phyloP scores from a whole-genome alignment of 2,113 vertebrate genomes.

The Bubalus kerabau region DNA sequence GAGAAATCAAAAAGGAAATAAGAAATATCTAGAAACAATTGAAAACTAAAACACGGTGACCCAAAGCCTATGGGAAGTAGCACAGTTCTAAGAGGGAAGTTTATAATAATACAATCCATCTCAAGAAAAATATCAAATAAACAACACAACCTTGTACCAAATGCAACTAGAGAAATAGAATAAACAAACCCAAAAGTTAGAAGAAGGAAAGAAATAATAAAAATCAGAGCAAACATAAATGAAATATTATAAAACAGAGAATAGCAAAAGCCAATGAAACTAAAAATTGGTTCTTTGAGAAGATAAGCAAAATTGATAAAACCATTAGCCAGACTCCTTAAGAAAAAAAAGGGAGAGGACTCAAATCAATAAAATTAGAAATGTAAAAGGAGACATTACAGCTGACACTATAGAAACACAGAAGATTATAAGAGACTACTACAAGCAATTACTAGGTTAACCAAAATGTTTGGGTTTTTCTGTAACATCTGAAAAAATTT shows the following conservation, averaged over 20 bases:
- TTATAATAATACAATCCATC: not conserved
- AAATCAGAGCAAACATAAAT: not conserved
- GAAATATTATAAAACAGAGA: not conserved
- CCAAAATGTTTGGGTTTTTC: not conserved
- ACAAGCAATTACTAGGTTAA: not conserved
- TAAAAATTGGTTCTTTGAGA: not conserved
- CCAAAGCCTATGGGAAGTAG: not conserved
- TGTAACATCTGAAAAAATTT: not conserved
- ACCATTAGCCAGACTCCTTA: not conserved
- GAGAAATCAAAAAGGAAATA: not conserved
- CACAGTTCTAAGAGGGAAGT: not conserved
- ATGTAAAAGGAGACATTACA: not conserved
- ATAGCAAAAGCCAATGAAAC: not conserved
- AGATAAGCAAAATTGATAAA: not conserved
- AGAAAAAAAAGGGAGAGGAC: not conserved
- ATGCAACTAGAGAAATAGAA: not conserved
- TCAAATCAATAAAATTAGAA: not conserved
- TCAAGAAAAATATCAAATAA: not conserved
- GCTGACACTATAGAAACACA: not conserved
- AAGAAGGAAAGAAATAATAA: not conserved
- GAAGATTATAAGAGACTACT: not conserved
- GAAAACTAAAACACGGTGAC: not conserved
- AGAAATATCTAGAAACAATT: not conserved
- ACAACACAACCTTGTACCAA: not conserved
- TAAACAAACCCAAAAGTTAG: not conserved